phyloP scores from a whole-genome alignment of 2,797 vertebrate genomes.

The Danionella dracula region DNA sequence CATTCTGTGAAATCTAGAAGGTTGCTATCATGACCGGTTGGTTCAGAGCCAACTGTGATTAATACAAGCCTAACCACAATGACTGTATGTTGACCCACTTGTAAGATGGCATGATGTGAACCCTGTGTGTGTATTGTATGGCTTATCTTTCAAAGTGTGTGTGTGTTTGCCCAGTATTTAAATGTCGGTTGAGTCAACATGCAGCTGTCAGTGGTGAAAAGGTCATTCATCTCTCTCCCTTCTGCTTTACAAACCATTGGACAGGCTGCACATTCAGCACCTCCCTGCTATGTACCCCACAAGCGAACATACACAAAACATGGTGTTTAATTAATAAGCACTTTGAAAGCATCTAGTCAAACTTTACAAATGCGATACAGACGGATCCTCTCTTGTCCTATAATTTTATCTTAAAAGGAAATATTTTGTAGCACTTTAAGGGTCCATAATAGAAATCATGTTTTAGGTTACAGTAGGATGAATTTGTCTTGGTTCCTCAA shows the following conservation, averaged over 20 bases:
- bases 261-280: slow-evolving; percentile 44
- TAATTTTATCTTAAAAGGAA: neutral
- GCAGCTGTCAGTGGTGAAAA: slow-evolving; percentile 53
- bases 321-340: slow-evolving; percentile 8
- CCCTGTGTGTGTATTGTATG: slow-evolving; percentile 15
- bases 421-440: neutral
- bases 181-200: slow-evolving; percentile 44
- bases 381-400: neutral
- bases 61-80: neutral
- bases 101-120: neutral
- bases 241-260: slow-evolving; percentile 34
- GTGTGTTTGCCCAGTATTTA: slow-evolving; percentile 41
- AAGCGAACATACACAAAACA: slow-evolving; percentile 11
- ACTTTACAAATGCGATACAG: neutral
- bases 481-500: no score
- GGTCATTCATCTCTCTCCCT: slow-evolving; percentile 47
- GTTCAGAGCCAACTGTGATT: neutral
- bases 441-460: no score
- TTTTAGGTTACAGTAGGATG: no score
- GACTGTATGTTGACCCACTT: neutral
- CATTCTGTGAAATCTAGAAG: neutral
- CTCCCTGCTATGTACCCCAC: slow-evolving; percentile 32
- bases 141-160: slow-evolving; percentile 21
- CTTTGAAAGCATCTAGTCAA: neutral
- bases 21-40: neutral